Percentiles rank a stretch among this genome's conserved stretches.
These are phyloP conservation scores for Bovichtus diacanthus DNA, from an alignment of 2,797 vertebrate species.

Conservation along the genomic window DNA sequence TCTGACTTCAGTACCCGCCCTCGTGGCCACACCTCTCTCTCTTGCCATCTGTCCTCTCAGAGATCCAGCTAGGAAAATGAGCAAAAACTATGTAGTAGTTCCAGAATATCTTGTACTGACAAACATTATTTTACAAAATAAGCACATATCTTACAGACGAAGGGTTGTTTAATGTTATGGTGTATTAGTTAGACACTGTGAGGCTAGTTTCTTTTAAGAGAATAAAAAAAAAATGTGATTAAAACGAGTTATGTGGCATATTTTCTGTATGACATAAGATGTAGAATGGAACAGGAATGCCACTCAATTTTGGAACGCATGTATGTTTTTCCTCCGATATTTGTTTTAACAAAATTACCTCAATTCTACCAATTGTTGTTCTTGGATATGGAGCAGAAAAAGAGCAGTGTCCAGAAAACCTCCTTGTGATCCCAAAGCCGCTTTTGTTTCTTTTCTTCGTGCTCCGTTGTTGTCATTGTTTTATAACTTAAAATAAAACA, in stretches of 20 bases:
- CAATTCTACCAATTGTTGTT: slow-evolving; percentile 44
- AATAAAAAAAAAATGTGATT: slow-evolving; percentile 77
- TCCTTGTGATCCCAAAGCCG: slow-evolving; percentile 51
- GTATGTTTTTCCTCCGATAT: slow-evolving; percentile 53
- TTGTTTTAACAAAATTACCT: slow-evolving; percentile 55
- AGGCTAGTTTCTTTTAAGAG: slow-evolving; percentile 80
- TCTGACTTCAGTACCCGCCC: slow-evolving; percentile 40
- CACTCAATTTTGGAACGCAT: slow-evolving; percentile 65
- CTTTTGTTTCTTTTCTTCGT: slow-evolving; percentile 25
- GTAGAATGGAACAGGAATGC: slow-evolving; percentile 72
- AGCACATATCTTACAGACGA: slow-evolving; percentile 82
- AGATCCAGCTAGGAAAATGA: slow-evolving; percentile 70
- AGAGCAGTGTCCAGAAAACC: slow-evolving; percentile 35
- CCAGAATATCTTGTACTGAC: slow-evolving; percentile 67
- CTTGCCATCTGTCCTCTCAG: slow-evolving; percentile 56
- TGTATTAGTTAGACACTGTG: slow-evolving; percentile 86
- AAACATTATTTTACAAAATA: slow-evolving; percentile 80
- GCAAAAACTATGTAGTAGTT: slow-evolving; percentile 76
- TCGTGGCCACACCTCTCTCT: slow-evolving; percentile 30
- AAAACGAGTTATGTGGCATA: slow-evolving; percentile 68
- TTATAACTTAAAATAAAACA: slow-evolving; percentile 64
- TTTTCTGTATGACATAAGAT: slow-evolving; percentile 70
- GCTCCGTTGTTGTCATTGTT: slow-evolving; percentile 54
- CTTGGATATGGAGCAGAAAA: slow-evolving; percentile 28
- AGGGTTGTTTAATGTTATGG: slow-evolving; percentile 78